Percentiles rank a stretch among this genome's conserved stretches.
phyloP scores from a whole-genome alignment of 2,113 vertebrate species.

The Gambusia holbrooki region DNA sequence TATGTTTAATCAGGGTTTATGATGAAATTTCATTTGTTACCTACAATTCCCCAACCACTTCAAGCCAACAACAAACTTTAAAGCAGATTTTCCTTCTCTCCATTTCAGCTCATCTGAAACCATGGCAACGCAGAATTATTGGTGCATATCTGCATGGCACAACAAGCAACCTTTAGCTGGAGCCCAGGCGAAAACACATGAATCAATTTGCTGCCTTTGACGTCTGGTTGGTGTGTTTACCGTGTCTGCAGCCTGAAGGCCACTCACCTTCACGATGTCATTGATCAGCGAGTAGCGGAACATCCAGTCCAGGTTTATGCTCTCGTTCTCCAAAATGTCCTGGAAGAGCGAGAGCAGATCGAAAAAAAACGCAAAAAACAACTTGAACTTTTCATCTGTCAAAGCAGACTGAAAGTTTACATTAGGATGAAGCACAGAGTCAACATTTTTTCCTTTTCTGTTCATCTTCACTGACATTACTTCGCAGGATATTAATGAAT shows the following conservation, averaged over 20 bases:
- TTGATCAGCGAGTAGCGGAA: constrained; percentile 98
- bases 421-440: constrained; percentile 14
- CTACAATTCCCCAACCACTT: constrained; percentile 2
- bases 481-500: constrained; percentile 11
- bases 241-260: neutral
- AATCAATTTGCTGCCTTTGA: neutral
- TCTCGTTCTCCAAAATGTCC: constrained; percentile 98
- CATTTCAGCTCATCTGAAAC: constrained; percentile 47
- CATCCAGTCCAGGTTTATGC: constrained; percentile 99
- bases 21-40: constrained; percentile 33
- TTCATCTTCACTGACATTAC: constrained; percentile 3
- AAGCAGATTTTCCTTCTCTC: constrained; percentile 26
- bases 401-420: constrained; percentile 1
- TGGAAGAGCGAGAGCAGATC: constrained; percentile 59
- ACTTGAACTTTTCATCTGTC: neutral
- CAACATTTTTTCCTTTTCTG: neutral
- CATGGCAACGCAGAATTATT: constrained; percentile 56
- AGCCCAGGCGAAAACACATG: constrained; percentile 1
- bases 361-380: neutral
- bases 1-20: constrained; percentile 47
- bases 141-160: constrained; percentile 19
- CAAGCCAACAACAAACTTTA: constrained; percentile 34
- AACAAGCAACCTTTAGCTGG: neutral
- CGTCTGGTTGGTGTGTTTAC: neutral
- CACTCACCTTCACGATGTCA: constrained; percentile 93